These are phyloP conservation scores for Gibbula magus DNA, from an alignment of 2,888 invertebrate species.

Conservation along the genomic window DNA sequence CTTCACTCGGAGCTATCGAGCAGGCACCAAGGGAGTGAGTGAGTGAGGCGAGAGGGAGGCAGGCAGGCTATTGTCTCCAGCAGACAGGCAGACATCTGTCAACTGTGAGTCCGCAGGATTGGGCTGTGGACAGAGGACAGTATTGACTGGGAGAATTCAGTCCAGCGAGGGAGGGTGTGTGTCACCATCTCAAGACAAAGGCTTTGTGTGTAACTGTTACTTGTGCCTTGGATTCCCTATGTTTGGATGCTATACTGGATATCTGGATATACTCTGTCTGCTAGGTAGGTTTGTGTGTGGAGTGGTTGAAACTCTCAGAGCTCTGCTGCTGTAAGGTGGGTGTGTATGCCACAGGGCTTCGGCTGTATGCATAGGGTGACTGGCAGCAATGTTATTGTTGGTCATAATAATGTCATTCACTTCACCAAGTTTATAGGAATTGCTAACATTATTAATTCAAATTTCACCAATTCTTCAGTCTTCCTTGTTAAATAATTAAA, in stretches of 20 bases:
- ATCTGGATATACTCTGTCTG: background rate
- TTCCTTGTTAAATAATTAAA: no score
- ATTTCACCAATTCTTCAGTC: no score
- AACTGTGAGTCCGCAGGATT: background rate
- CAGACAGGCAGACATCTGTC: background rate
- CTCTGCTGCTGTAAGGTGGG: background rate
- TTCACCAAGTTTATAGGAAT: no score
- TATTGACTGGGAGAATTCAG: no score
- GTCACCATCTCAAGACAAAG: constrained; percentile 13
- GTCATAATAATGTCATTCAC: no score
- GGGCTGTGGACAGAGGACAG: no score
- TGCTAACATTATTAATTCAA: no score
- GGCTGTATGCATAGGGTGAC: no score
- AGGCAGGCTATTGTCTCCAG: constrained; percentile 3
- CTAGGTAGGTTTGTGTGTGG: background rate
- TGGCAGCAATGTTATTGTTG: no score
- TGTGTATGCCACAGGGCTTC: background rate
- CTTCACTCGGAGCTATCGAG: no score
- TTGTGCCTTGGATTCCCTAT: background rate
- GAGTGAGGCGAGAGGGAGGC: background rate
- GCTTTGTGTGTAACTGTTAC: background rate
- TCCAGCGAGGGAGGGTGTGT: background rate
- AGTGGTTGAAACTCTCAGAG: background rate
- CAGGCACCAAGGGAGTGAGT: background rate
- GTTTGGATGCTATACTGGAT: background rate